Evolutionary conservation across 92 coral and sea anemone genomes (phyloP).

Genomic region (Zoanthus gigantus): DNA sequence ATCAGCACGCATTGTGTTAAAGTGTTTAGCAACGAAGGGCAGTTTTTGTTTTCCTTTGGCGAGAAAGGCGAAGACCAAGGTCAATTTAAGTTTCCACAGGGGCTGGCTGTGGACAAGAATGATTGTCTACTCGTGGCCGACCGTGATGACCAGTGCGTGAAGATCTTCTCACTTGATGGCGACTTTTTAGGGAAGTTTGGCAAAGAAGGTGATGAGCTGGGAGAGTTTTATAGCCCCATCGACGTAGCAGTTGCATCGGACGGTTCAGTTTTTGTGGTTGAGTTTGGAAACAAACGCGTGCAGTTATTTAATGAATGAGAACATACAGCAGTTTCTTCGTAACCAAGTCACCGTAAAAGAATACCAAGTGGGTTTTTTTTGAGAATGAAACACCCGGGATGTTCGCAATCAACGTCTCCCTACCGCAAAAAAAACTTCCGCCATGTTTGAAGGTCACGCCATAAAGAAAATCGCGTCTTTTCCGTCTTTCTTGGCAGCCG

Average conservation of each 20-base stretch:
- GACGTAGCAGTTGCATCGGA: conserved; percentile 71
- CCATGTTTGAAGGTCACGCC: no score
- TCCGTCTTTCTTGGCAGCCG: no score
- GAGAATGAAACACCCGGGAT: no score
- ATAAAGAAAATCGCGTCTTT: no score
- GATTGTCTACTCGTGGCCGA: conserved; percentile 79
- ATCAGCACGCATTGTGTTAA: conserved; percentile 84
- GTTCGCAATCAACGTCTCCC: no score
- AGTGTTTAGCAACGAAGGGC: conserved; percentile 80
- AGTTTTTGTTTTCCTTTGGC: conserved; percentile 66
- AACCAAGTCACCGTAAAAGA: no score
- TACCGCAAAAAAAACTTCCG: no score
- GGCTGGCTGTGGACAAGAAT: conserved; percentile 75
- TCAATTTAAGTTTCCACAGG: conserved; percentile 79
- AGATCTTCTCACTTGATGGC: conserved; percentile 74
- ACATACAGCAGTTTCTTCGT: not conserved
- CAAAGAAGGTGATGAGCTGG: conserved; percentile 67
- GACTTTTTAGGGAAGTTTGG: conserved; percentile 70
- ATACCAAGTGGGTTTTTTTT: no score
- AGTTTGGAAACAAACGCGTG: conserved; percentile 75
- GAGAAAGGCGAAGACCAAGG: conserved; percentile 48
- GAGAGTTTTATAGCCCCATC: conserved; percentile 80
- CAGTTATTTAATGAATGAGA: conserved; percentile 52
- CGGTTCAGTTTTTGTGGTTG: conserved; percentile 70
- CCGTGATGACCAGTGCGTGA: conserved; percentile 78